Evolutionary conservation across 2,113 vertebrate genomes (phyloP).

Genomic region (Scophthalmus maximus): DNA sequence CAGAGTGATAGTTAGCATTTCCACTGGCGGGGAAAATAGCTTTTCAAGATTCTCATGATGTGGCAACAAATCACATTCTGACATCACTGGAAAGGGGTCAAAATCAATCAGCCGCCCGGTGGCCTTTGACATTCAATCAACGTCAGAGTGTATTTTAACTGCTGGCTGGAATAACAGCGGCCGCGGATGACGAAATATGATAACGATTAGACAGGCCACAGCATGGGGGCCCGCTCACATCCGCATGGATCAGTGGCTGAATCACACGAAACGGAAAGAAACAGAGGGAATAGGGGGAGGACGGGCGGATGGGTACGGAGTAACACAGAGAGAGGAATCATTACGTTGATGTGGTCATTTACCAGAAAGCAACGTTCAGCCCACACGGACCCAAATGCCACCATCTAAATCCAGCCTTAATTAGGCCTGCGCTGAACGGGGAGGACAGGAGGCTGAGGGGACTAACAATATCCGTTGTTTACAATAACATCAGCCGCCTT

Average conservation of each 20-base stretch:
- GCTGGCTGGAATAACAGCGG: slow-evolving; percentile 69
- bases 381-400: slow-evolving; percentile 77
- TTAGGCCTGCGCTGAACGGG: slow-evolving; percentile 60
- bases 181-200: slow-evolving; percentile 74
- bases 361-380: slow-evolving; percentile 64
- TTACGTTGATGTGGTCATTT: slow-evolving; percentile 73
- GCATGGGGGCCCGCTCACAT: slow-evolving; percentile 43
- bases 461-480: slow-evolving; percentile 76
- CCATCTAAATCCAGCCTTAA: slow-evolving; percentile 75
- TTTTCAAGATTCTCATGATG: slow-evolving; percentile 80
- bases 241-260: slow-evolving; percentile 67
- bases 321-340: slow-evolving; percentile 56
- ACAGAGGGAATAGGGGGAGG: slow-evolving; percentile 4
- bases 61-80: slow-evolving; percentile 80
- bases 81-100: slow-evolving; percentile 75
- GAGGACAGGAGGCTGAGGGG: slow-evolving; percentile 68
- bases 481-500: slow-evolving; percentile 73
- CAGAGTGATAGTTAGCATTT: slow-evolving; percentile 80
- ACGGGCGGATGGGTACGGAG: slow-evolving; percentile 1
- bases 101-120: slow-evolving; percentile 77
- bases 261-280: slow-evolving; percentile 33
- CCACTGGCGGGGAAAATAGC: slow-evolving; percentile 76
- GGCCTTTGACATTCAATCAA: slow-evolving; percentile 84
- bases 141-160: slow-evolving; percentile 72
- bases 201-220: slow-evolving; percentile 71